A percentile compares a stretch with the other conserved stretches of the same genome.
These are phyloP conservation scores for Ridgeia piscesae DNA, from an alignment of 1,140 invertebrate species.

Conservation along the genomic window DNA sequence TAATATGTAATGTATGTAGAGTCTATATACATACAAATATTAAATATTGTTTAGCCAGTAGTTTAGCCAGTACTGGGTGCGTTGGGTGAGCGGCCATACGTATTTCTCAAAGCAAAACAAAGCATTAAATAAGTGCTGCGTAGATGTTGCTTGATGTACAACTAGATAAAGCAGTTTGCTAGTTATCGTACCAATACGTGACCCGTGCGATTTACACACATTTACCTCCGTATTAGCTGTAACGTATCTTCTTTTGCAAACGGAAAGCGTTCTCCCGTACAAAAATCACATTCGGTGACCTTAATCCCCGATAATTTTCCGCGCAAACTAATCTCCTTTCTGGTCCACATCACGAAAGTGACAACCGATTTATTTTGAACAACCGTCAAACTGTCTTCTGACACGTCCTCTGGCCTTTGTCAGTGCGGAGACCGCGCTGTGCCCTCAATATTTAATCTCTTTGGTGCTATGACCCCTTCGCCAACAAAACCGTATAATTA, in stretches of 20 bases:
- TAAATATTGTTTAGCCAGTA: too few relatives aligned
- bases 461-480: too few relatives aligned
- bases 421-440: neutral
- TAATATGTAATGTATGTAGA: too few relatives aligned
- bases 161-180: too few relatives aligned
- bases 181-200: neutral
- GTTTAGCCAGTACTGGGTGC: too few relatives aligned
- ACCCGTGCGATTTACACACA: neutral
- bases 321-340: neutral
- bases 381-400: neutral
- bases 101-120: too few relatives aligned
- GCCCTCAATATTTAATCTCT: neutral
- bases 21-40: too few relatives aligned
- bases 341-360: neutral
- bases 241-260: neutral
- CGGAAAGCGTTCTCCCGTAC: neutral
- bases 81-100: too few relatives aligned
- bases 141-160: neutral
- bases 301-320: neutral
- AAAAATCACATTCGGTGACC: neutral
- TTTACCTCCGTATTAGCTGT: neutral
- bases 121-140: neutral
- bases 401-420: neutral
- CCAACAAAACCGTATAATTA: neutral
- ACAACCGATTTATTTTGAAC: neutral